Conservation (phyloP, 1,140 invertebrate species). For the Babylonia areolata region DNA sequence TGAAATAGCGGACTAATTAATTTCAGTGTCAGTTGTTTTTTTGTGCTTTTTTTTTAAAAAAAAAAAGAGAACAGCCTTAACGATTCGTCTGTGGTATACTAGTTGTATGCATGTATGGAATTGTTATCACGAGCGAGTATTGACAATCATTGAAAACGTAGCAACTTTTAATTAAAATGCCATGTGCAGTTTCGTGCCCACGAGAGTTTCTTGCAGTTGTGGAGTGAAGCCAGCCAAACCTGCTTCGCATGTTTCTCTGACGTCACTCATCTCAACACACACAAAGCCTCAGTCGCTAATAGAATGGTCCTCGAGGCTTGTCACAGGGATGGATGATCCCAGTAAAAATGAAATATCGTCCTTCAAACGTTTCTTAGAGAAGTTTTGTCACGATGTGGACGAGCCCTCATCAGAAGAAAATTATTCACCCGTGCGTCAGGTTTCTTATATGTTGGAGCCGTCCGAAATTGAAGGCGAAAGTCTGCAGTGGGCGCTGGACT, state of each 20-base stretch:
- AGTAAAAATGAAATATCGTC: conserved; percentile 48
- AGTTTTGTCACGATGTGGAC: conserved; percentile 55
- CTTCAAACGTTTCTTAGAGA: conserved; percentile 60
- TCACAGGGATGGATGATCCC: conserved; percentile 56
- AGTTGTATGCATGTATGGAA: too few species aligned
- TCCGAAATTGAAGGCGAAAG: conserved; percentile 85
- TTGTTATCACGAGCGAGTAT: too few species aligned
- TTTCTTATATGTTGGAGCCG: conserved; percentile 82
- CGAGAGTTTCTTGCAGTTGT: neutral
- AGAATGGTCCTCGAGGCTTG: conserved; percentile 48
- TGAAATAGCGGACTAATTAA: too few species aligned
- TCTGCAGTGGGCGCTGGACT: conserved; percentile 86
- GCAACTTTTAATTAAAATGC: too few species aligned
- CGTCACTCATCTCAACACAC: conserved; percentile 51
- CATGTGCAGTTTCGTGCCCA: too few species aligned
- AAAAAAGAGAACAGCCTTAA: too few species aligned
- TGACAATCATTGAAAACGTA: too few species aligned
- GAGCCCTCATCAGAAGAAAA: conserved; percentile 77
- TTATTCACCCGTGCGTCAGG: conserved; percentile 84
- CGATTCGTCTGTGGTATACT: too few species aligned
- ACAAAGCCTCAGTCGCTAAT: conserved; percentile 44
- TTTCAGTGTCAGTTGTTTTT: too few species aligned
- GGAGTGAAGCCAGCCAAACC: neutral
- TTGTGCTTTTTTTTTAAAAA: too few species aligned
- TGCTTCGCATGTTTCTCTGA: conserved; percentile 36